These are phyloP conservation scores for Ophonus ardosiacus DNA, from an alignment of 2,888 invertebrate genomes.

Conservation along the genomic window DNA sequence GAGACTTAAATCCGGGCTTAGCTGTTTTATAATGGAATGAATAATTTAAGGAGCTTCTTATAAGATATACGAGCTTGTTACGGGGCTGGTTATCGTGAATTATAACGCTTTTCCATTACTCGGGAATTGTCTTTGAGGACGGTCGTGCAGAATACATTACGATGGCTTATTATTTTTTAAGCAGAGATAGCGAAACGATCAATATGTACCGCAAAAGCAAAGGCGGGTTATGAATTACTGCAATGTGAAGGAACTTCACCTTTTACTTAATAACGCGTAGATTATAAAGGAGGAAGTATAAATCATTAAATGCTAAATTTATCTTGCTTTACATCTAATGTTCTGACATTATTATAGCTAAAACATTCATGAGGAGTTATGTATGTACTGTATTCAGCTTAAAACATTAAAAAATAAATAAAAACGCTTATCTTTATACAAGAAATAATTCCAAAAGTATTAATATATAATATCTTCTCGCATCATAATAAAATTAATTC, in stretches of 20 bases:
- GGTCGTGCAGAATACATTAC: conserved; percentile 49
- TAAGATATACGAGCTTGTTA: conserved; percentile 69
- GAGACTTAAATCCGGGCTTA: conserved; percentile 72
- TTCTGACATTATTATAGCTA: too few species aligned
- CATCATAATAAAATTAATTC: too few species aligned
- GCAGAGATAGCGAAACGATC: conserved; percentile 5
- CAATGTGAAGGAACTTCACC: not conserved
- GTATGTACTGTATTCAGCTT: too few species aligned
- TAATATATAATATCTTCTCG: too few species aligned
- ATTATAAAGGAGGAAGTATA: not conserved
- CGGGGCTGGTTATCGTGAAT: conserved; percentile 59
- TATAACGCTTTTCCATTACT: conserved; percentile 61
- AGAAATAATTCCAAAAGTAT: too few species aligned
- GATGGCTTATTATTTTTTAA: conserved; percentile 50
- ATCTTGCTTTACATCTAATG: not conserved
- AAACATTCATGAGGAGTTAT: too few species aligned
- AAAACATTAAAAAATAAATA: too few species aligned
- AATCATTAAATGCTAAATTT: not conserved
- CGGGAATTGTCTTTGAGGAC: conserved; percentile 53
- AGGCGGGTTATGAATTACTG: not conserved
- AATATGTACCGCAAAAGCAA: conserved; percentile 8
- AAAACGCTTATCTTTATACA: too few species aligned
- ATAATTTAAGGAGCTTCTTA: conserved; percentile 72
- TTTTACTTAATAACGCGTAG: not conserved
- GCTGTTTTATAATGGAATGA: conserved; percentile 74